Percentiles rank a stretch among this genome's conserved stretches.
Conservation (phyloP, 35 echinoderm and acorn worm genomes). For the Stichopus chloronotus region DNA sequence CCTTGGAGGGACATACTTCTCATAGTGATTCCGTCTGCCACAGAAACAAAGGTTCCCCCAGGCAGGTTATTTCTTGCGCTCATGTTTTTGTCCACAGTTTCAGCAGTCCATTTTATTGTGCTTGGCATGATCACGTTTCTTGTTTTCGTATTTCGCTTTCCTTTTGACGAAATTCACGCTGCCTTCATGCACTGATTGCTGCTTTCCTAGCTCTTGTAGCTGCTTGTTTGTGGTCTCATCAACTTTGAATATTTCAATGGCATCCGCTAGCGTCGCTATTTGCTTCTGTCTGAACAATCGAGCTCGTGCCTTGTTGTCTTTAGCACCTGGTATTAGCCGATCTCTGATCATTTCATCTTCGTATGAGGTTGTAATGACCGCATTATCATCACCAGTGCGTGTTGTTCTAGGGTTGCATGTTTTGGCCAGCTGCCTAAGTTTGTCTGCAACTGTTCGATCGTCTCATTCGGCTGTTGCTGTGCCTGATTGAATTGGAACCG, state of each 20-base stretch:
- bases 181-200: slow-evolving; percentile 19
- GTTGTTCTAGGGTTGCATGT: slow-evolving; percentile 27
- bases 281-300: slow-evolving; percentile 16
- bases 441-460: too few species aligned
- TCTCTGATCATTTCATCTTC: too few species aligned
- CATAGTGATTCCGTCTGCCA: slow-evolving; percentile 45
- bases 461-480: too few species aligned
- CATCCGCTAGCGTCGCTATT: slow-evolving; percentile 28
- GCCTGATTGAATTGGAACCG: too few species aligned
- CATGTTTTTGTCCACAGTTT: slow-evolving; percentile 47
- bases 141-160: not conserved
- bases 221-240: too few species aligned
- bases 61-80: slow-evolving; percentile 34
- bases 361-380: slow-evolving; percentile 1
- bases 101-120: slow-evolving; percentile 9
- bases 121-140: not conserved
- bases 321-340: not conserved
- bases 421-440: too few species aligned
- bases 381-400: not conserved
- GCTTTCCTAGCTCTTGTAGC: slow-evolving; percentile 29
- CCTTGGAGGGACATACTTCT: slow-evolving; percentile 36
- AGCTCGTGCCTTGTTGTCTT: slow-evolving; percentile 11
- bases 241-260: slow-evolving; percentile 43
- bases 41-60: too few species aligned
- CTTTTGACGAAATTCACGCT: slow-evolving; percentile 26